Percentiles rank a stretch among this genome's conserved stretches.
Evolutionary conservation across 2,797 vertebrate genomes (phyloP).

Genomic region (Cyclura pinguis): DNA sequence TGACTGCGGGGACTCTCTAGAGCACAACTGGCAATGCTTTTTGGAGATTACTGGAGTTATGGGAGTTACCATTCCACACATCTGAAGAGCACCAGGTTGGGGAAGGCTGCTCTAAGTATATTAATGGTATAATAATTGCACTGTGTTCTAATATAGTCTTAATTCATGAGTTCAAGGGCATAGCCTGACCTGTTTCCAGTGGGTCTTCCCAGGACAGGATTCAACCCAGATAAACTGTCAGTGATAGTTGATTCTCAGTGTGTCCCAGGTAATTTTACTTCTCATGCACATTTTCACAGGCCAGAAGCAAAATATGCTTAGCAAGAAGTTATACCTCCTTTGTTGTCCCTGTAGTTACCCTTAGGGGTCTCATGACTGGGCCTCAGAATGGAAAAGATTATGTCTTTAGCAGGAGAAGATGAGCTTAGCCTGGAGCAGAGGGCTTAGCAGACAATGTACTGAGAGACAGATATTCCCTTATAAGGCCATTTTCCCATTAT

Average conservation of each 20-base stretch:
- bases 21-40: neutral
- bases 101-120: neutral
- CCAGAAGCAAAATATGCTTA: neutral
- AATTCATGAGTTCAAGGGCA: neutral
- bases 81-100: neutral
- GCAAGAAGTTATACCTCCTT: neutral
- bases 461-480: slow-evolving; percentile 10
- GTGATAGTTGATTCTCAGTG: neutral
- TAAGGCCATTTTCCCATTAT: neutral
- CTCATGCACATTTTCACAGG: neutral
- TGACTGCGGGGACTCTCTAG: neutral
- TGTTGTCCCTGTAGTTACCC: neutral
- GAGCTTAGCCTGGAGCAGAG: neutral
- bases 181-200: neutral
- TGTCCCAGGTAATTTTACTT: neutral
- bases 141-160: neutral
- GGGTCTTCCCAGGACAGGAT: neutral
- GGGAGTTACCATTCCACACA: neutral
- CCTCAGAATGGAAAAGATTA: neutral
- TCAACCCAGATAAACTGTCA: neutral
- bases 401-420: neutral
- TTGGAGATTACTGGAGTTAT: neutral
- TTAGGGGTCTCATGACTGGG: neutral
- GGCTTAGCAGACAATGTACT: neutral
- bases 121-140: neutral